These are phyloP conservation scores for Typhlichthys subterraneus DNA, from an alignment of 2,797 vertebrate genomes.

Conservation along the genomic window DNA sequence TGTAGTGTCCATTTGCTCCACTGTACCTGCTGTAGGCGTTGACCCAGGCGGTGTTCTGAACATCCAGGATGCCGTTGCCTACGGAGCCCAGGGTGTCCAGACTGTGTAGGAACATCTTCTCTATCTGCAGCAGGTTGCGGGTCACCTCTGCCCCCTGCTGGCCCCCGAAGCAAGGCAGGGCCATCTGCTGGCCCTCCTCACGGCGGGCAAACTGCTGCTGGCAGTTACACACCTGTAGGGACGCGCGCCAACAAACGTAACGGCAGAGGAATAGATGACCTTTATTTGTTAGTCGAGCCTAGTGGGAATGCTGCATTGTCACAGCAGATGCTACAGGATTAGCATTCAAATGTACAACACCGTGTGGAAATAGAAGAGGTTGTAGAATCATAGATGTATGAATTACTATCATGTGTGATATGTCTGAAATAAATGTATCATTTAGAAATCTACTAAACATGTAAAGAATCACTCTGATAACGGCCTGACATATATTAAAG, in stretches of 20 bases:
- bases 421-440: no score
- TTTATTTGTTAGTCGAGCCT: no score
- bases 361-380: no score
- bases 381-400: no score
- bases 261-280: no score
- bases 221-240: slow-evolving; percentile 83
- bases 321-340: no score
- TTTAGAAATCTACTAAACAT: no score
- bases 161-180: slow-evolving; percentile 76
- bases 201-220: slow-evolving; percentile 89
- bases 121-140: slow-evolving; percentile 75
- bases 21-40: slow-evolving; percentile 78
- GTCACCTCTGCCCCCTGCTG: slow-evolving; percentile 73
- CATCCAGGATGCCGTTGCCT: slow-evolving; percentile 71
- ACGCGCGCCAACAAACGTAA: background rate
- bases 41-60: slow-evolving; percentile 83
- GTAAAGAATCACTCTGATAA: no score
- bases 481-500: no score
- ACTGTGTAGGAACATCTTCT: slow-evolving; percentile 76
- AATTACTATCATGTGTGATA: no score
- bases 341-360: no score
- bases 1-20: background rate
- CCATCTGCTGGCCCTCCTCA: slow-evolving; percentile 80
- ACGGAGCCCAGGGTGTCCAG: slow-evolving; percentile 68
- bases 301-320: no score